These are phyloP conservation scores for Meloidogyne chitwoodi DNA, from an alignment of 1,140 invertebrate species.

Conservation along the genomic window DNA sequence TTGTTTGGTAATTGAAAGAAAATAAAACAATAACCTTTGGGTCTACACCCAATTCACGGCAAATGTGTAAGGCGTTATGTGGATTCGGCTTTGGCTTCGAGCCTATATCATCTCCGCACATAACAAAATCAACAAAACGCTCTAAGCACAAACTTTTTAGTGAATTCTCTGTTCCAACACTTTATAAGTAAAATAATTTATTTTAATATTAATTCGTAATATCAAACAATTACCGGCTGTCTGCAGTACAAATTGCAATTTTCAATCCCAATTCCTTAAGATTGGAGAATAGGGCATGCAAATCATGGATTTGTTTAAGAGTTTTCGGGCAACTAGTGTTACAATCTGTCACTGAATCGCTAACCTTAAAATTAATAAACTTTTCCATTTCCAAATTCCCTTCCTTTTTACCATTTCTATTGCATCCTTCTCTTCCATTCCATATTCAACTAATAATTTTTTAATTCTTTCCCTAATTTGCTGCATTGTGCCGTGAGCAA, in stretches of 20 bases:
- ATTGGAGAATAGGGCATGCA: conserved; percentile 61
- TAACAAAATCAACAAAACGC: conserved; percentile 60
- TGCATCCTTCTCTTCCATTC: conserved; percentile 48
- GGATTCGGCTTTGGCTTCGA: conserved; percentile 63
- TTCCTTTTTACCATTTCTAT: conserved; percentile 34
- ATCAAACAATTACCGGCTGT: conserved; percentile 53
- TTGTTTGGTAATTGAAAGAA: conserved; percentile 57
- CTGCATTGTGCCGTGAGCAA: conserved; percentile 62
- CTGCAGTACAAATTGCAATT: conserved; percentile 64
- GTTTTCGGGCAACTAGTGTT: conserved; percentile 44
- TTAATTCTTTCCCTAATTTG: conserved; percentile 58
- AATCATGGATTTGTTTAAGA: conserved; percentile 61
- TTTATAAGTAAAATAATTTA: conserved; percentile 23
- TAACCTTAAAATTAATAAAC: not conserved
- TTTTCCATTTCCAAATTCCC: not conserved
- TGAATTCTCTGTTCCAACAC: conserved; percentile 58
- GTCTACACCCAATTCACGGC: conserved; percentile 60
- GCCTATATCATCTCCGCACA: conserved; percentile 63
- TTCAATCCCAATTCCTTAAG: conserved; percentile 62
- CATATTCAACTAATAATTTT: conserved; percentile 60
- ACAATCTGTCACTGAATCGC: conserved; percentile 37
- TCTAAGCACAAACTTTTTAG: conserved; percentile 57
- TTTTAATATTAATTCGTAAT: not conserved
- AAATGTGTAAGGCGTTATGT: conserved; percentile 63
- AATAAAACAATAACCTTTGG: conserved; percentile 44